Evolutionary conservation across 2,113 vertebrate genomes (phyloP).

Genomic region (Dasypus novemcinctus): DNA sequence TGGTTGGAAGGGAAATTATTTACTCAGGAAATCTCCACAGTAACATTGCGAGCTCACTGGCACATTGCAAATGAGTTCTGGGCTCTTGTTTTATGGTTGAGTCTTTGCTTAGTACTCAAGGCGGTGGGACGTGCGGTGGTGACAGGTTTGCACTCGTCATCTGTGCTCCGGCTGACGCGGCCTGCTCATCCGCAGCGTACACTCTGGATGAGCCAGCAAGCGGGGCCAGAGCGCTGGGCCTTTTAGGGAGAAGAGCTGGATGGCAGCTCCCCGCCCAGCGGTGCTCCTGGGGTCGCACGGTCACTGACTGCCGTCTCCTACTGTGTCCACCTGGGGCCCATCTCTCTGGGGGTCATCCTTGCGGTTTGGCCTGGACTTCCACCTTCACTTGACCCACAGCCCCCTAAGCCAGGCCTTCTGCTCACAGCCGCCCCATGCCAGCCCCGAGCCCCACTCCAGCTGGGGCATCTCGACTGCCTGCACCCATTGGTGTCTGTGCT

Average conservation of each 20-base stretch:
- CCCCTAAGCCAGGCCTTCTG: not conserved
- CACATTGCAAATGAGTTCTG: not conserved
- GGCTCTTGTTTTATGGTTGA: not conserved
- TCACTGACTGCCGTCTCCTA: not conserved
- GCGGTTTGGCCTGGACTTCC: not conserved
- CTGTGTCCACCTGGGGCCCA: not conserved
- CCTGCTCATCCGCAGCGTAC: not conserved
- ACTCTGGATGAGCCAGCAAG: not conserved
- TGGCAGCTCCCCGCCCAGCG: not conserved
- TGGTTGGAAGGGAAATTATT: constrained; percentile 28
- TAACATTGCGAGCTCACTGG: not conserved
- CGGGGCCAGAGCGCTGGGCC: not conserved
- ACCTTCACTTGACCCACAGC: not conserved
- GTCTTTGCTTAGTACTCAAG: not conserved
- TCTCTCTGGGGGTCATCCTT: not conserved
- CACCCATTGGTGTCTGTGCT: not conserved
- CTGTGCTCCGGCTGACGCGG: not conserved
- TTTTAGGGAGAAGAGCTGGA: not conserved
- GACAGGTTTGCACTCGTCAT: not conserved
- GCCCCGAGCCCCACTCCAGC: not conserved
- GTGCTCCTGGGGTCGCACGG: not conserved
- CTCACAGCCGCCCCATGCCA: not conserved
- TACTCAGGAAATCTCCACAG: constrained; percentile 14
- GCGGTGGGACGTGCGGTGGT: not conserved
- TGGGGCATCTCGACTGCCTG: not conserved